A percentile compares a stretch with the other conserved stretches of the same genome.
Evolutionary conservation across 2,113 vertebrate species (phyloP).

Genomic region (human): DNA sequence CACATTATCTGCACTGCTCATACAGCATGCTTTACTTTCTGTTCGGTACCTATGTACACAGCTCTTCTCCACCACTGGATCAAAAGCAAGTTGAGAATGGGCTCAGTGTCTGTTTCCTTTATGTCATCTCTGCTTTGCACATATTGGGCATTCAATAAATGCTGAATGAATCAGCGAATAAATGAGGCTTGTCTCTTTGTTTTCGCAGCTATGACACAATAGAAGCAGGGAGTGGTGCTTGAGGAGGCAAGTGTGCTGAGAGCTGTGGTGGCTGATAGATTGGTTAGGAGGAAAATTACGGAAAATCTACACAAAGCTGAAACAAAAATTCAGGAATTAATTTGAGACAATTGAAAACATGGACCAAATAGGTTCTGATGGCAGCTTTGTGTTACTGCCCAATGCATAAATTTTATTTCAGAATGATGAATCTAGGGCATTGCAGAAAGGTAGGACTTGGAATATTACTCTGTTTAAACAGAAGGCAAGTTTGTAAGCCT

Average conservation of each 20-base stretch:
- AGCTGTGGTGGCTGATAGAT: not conserved
- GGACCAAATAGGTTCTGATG: not conserved
- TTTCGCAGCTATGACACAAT: not conserved
- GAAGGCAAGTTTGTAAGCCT: not conserved
- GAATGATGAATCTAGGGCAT: not conserved
- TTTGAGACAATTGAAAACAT: not conserved
- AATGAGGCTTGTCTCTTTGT: not conserved
- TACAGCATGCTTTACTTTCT: not conserved
- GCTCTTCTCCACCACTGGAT: not conserved
- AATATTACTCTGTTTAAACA: not conserved
- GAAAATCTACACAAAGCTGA: constrained; percentile 1
- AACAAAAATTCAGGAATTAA: not conserved
- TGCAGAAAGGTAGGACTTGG: not conserved
- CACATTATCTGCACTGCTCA: not conserved
- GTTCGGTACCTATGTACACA: not conserved
- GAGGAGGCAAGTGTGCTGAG: not conserved
- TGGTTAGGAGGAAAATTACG: not conserved
- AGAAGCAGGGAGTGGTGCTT: not conserved
- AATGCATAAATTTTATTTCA: not conserved
- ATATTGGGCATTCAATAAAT: not conserved
- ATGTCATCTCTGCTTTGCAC: not conserved
- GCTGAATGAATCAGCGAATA: not conserved
- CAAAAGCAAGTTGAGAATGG: not conserved
- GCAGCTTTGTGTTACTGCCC: not conserved
- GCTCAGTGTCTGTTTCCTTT: not conserved